Conservation (phyloP, 2,888 invertebrate species). For the Phalera bucephala region DNA sequence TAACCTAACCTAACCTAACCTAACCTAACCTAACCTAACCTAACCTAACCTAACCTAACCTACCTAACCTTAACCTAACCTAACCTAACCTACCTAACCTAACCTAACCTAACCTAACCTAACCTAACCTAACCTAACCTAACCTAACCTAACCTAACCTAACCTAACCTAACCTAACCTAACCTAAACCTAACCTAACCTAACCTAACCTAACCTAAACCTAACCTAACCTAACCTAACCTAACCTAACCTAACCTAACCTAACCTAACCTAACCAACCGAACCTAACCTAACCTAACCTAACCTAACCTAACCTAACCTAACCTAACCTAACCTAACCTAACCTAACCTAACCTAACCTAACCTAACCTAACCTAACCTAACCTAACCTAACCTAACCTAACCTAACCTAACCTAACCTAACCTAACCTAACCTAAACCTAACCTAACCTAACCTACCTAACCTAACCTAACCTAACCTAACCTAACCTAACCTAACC, state of each 20-base stretch:
- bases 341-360: conserved; percentile 29
- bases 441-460: conserved; percentile 11
- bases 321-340: conserved; percentile 25
- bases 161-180: conserved; percentile 18
- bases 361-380: conserved; percentile 25
- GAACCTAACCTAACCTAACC: conserved; percentile 19
- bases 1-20: too few relatives aligned
- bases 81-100: too few relatives aligned
- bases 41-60: too few relatives aligned
- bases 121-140: conserved; percentile 21
- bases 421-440: too few relatives aligned
- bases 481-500: conserved; percentile 33
- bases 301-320: conserved; percentile 31
- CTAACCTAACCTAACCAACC: too few relatives aligned
- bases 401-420: conserved; percentile 32
- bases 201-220: conserved; percentile 24
- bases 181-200: too few relatives aligned
- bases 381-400: conserved; percentile 28
- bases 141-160: conserved; percentile 25
- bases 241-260: conserved; percentile 27
- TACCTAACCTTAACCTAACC: conserved; percentile 26
- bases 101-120: conserved; percentile 25
- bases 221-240: conserved; percentile 29
- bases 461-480: conserved; percentile 30
- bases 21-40: too few relatives aligned